phyloP scores from a whole-genome alignment of 2,797 vertebrate genomes.

The Lepilemur septentrionalis region DNA sequence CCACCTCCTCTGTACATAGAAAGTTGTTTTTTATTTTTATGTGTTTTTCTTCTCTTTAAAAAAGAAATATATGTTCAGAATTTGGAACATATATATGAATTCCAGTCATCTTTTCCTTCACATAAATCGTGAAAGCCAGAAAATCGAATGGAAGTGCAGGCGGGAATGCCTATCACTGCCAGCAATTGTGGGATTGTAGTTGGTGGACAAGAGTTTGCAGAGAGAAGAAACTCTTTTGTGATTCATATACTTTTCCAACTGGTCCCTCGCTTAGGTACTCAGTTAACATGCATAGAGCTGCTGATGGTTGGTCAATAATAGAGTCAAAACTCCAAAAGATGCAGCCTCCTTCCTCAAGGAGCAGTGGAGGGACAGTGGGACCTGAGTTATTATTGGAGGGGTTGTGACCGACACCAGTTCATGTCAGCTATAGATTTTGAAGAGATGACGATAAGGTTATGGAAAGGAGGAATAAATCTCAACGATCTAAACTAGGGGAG shows the following conservation, averaged over 20 bases:
- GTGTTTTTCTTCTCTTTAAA: neutral
- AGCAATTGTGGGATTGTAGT: rapidly evolving
- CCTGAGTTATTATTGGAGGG: neutral
- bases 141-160: too few species aligned
- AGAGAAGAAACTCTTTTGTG: neutral
- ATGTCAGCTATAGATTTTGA: neutral
- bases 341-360: neutral
- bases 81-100: neutral
- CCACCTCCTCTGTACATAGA: neutral
- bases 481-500: rapidly evolving
- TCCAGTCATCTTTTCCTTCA: neutral
- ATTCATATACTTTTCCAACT: rapidly evolving
- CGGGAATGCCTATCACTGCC: rapidly evolving
- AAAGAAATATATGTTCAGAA: neutral
- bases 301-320: neutral
- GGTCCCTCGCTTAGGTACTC: neutral
- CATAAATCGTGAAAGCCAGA: neutral
- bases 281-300: too few species aligned
- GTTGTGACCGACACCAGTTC: neutral
- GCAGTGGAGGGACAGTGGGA: too few species aligned
- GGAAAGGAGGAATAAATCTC: neutral
- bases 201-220: neutral
- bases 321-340: neutral
- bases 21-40: neutral
- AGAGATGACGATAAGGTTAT: neutral